phyloP scores from a whole-genome alignment of 2,888 invertebrate genomes.

The Drosophila subsilvestris region DNA sequence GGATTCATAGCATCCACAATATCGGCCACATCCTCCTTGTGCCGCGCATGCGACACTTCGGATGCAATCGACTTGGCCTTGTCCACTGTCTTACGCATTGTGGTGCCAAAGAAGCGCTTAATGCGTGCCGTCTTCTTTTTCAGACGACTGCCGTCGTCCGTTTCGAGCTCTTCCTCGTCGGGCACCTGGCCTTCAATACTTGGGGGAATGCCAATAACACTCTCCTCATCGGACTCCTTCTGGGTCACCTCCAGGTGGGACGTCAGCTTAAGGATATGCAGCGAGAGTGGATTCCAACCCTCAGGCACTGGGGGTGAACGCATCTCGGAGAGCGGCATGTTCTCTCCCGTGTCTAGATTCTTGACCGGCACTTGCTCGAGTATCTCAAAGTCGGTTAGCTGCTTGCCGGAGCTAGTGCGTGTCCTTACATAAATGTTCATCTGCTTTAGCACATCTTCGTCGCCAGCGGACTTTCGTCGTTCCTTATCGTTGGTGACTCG shows the following conservation, averaged over 20 bases:
- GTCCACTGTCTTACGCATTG: constrained; percentile 95
- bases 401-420: constrained; percentile 93
- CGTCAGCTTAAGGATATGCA: constrained; percentile 97
- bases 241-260: constrained; percentile 92
- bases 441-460: constrained; percentile 89
- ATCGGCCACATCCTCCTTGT: constrained; percentile 93
- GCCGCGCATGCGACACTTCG: constrained; percentile 93
- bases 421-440: constrained; percentile 90
- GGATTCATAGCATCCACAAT: constrained; percentile 92
- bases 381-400: constrained; percentile 95
- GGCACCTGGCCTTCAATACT: constrained; percentile 82
- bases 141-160: constrained; percentile 84
- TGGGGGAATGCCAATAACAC: constrained; percentile 86
- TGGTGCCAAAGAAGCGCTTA: constrained; percentile 93
- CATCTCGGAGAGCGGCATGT: constrained; percentile 96
- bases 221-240: constrained; percentile 91
- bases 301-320: constrained; percentile 86
- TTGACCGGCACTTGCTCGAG: constrained; percentile 94
- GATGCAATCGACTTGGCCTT: constrained; percentile 96
- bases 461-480: constrained; percentile 92
- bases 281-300: constrained; percentile 96
- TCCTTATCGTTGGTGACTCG: constrained; percentile 84
- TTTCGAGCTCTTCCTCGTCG: constrained; percentile 84
- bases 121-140: constrained; percentile 86
- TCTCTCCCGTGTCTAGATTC: constrained; percentile 93